Base-by-base conservation (phyloP, 1,140 invertebrate genomes). In the Tachypleus tridentatus region DNA sequence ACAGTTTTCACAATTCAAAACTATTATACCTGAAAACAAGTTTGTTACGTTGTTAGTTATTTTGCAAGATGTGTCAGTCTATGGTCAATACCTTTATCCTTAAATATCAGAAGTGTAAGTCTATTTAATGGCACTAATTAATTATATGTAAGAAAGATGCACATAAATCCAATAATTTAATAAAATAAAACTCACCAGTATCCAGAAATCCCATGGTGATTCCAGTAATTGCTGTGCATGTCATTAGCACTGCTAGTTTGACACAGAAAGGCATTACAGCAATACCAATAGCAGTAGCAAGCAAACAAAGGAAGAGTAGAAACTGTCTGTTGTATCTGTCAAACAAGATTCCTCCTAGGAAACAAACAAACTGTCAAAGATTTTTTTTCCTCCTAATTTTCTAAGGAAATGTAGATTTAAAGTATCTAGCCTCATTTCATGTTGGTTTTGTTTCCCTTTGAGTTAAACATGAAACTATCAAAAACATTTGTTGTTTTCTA, bases 321-420 rank as follows among this genome's bases (percentile, higher is more conserved):
- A 66, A 66, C 51, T 66, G 65, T n/a, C 65, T 56, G 56, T 66
- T 66, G 47, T 66, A 66, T 48, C 65, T 29, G 54, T 66, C 62
- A 64, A 66, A 66, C 9, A 66, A 57, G 50, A 66, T 51, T 11
- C 65, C 65, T 10, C 65, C 65, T 57, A 52, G 9, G 51, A 57
- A 63, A 49, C 11, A 67, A 57, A 56, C 5, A 54, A 54, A 54
- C 53, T 8, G 53, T 54, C n/a, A 8, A 3, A 54, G 0, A 1
- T 54, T n/a, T 54, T 8, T 54, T 54, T 54, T 54, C 7, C 29
- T 29, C 29, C 29, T 1, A 29, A 29, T 29, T 29, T n/a, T 29
- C 29, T 29, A 29, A 29, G 29, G 29, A 29, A 29, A 29, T 29
- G 29, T 29, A 29, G 29, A 29, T 29, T 29, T 29, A 29, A 29